Base-by-base conservation (phyloP, 2,888 invertebrate genomes). In the Caenorhabditis uteleia region DNA sequence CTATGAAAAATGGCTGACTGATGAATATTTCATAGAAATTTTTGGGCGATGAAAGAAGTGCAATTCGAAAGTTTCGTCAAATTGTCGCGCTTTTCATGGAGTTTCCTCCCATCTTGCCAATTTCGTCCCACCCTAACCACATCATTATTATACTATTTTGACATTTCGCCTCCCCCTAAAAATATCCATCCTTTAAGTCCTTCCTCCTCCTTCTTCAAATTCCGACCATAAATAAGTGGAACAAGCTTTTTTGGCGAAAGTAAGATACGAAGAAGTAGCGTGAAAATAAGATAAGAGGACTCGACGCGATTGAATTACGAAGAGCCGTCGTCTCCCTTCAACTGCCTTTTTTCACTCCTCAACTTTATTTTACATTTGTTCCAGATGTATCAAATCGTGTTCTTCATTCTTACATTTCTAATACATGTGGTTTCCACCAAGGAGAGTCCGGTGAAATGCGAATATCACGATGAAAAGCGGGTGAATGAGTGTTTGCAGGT, bases 401-500 rank as follows among this genome's bases (percentile, higher is more conserved):
- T 50, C 8, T 44, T 49, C 8, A 20, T 50, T 23, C 12, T 61
- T 18, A 20, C 18, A 6, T 18, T 38, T 20, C 23, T 40, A 2
- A 45, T 62, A 18, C 45, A 49, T 3, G 40, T 49, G 20, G 49
- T 56, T 3, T 36, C 43, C 26, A 45, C 50, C 2, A 56, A 43
- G 10, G 64, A 64, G 29, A 40, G 40, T 12, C 54, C 64, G 5
- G 57, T 58, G n/a, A 64, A 64, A 40, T 75, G 75, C 49, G 70
- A 68, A 25, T 75, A 72, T 50, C 14, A 34, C 5, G 70, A 70
- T 25, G 76, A 76, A 57, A 72, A 70, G 38, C 68, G 55, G 27
- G 72, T 76, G 26, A 70, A 60, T 57, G 53, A 61, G 20, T 76
- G 76, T 59, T 51, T 75, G 10, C 75, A 75, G 72, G 75, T 71